Percentiles rank a stretch among this genome's conserved stretches.
phyloP scores from a whole-genome alignment of 2,113 vertebrate species.

The Oncorhynchus tshawytscha region DNA sequence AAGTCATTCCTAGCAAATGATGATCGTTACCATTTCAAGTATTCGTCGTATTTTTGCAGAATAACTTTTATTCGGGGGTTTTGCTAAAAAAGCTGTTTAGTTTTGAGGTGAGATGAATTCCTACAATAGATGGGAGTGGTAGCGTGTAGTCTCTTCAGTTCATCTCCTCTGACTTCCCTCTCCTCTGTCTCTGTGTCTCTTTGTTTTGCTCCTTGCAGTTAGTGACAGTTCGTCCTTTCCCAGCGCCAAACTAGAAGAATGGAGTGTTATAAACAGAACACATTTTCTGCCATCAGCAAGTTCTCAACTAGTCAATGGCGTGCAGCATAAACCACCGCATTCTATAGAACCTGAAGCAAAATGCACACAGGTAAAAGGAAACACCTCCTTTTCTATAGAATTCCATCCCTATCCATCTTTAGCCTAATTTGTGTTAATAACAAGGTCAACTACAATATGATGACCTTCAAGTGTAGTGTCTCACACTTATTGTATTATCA shows the following conservation, averaged over 20 bases:
- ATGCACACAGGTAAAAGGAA: constrained; percentile 85
- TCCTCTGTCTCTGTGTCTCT: constrained; percentile 47
- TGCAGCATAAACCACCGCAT: constrained; percentile 81
- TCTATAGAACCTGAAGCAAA: constrained; percentile 87
- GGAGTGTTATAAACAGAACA: constrained; percentile 85
- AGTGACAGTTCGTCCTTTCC: constrained; percentile 83
- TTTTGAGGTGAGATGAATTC: too few species aligned
- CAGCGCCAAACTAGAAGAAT: constrained; percentile 90
- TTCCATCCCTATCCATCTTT: neutral
- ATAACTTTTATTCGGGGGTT: too few species aligned
- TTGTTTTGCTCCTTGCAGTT: constrained; percentile 63
- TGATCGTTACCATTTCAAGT: too few species aligned
- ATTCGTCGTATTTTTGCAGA: too few species aligned
- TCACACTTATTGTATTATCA: too few species aligned
- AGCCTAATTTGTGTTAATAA: neutral
- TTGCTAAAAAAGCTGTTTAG: too few species aligned
- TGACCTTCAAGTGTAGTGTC: too few species aligned
- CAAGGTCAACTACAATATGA: too few species aligned
- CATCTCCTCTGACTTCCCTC: constrained; percentile 55
- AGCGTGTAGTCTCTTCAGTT: constrained; percentile 35
- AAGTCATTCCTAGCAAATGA: too few species aligned
- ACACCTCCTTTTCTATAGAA: constrained; percentile 13
- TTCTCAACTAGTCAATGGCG: constrained; percentile 82
- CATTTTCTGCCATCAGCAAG: constrained; percentile 74
- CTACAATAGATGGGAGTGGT: constrained; percentile 24